Base-by-base conservation (phyloP, 2,113 vertebrate species). In the Notarius quadriscutis region DNA sequence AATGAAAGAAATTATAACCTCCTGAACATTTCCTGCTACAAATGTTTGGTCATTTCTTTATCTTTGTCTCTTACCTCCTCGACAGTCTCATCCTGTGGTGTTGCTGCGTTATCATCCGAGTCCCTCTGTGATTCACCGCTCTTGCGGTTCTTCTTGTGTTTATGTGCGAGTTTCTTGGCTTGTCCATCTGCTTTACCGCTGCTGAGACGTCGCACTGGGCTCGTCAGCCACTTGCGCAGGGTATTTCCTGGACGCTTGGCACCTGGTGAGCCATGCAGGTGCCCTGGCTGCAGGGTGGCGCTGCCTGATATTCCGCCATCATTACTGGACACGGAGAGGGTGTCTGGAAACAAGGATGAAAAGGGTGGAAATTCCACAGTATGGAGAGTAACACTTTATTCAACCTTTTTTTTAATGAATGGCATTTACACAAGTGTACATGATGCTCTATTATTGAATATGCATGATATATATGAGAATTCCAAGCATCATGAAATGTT, bases 161-260 rank as follows among this genome's bases (percentile, higher is more conserved):
- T 99, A 94, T 97, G 97, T 0, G 97, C 97, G 57, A 99, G 94
- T 84, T 99, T 99, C 94, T 99, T 99, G 62, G 97, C 97, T 0
- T 99, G 98, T 51, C 97, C 97, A 0, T 99, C 98, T 0, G 98
- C 98, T 90, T 99, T 99, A 41, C 98, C 98, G 18, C 98, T 99
- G 95, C 98, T 99, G 0, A 99, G 96, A n/a, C 98, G 95, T 62
- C 98, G 96, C 91, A 99, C 98, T 0, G 98, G 98, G 91, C 98
- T 99, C 34, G 98, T 99, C n/a, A 99, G 96, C 98, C 98, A 99
- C 75, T 99, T 99, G 34, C 98, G 95, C 86, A 99, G 92, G 0
- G 98, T 99, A 91, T 99, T 99, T 74, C 98, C 98, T 0, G 98
- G 98, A n/a, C 98, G 94, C 88, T 99, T 99, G 87, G 97, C 97